Base-by-base conservation (phyloP, 2,797 vertebrate species). In the Malurus leucopterus region DNA sequence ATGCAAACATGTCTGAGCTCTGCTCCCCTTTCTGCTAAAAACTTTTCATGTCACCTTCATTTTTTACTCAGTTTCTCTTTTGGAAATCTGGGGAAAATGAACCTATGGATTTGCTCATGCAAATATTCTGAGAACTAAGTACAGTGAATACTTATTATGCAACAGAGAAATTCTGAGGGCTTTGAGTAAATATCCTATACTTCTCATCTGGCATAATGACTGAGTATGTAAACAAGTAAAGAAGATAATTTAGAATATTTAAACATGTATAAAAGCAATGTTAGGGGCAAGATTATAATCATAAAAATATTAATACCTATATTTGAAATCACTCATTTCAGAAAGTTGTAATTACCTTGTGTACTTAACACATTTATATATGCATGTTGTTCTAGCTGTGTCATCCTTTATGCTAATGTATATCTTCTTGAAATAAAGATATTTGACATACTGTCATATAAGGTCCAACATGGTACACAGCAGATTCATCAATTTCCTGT, bases 401-500 rank as follows among this genome's bases (percentile, higher is more conserved):
- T 61, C 36, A 36, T 34, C 67, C 82, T 91, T 93, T 89, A 95
- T 81, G 82, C 32, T 77, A 83, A 87, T 53, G 55, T 85, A n/a
- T 32, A 72, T 71, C 64, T 73, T 89, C 69, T 80, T 86, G 84
- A 96, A 96, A 94, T 95, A 93, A 79, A 96, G 94, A 95, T 91
- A 94, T 95, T 96, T 94, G 92, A 96, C 87, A 93, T 89, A 67
- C 81, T 91, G 88, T 95, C 94, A 95, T 94, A 95, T 86, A 91
- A 84, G 78, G 89, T 69, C 91, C 88, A 94, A 95, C 95, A 96
- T 84, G 91, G 96, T 96, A 97, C 93, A 95, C 90, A 96, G 95
- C 86, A 93, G 95, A 97, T 97, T 97, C 95, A 98, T 97, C 95
- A 97, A 96, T 97, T 97, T 96, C 92, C 97, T 97, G 97, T 98